Evolutionary conservation across 2,797 vertebrate genomes (phyloP), one percentile per base, ranked within the genome.

Genomic region (Anas bernieri): DNA sequence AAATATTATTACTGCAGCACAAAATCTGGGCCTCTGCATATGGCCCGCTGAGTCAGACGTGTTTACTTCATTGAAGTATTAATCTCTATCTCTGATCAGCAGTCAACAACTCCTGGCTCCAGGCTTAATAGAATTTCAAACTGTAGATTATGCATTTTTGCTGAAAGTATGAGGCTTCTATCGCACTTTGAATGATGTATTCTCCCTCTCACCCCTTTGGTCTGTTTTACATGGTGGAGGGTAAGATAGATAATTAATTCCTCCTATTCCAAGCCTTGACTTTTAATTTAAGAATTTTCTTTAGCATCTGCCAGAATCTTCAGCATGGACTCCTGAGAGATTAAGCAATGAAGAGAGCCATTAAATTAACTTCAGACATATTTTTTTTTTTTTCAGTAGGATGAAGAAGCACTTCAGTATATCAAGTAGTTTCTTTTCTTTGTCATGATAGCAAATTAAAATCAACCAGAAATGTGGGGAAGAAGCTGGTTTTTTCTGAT

Each of bases 221-320:
- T 84, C 39, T 28, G 2, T 80, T 90, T 93, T 83, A 80, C 55
- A 76, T 21, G 48, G n/a, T 74, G 91, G 83, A 90, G 55, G 46
- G 86, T 90, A 79, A 62, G 74, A 56, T 26, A 76, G 46, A 70
- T 73, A 88, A 96, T 92, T 88, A 90, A 96, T 88, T 88, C 22
- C 48, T 88, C 63, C 25, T 67, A 67, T 83, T 52, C 28, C 45
- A 89, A 91, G 33, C 69, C 46, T 73, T 68, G 55, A 45, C 48
- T 80, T 94, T 86, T 86, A 88, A 92, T 91, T 95, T 90, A 86
- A 94, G 43, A 37, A 41, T 56, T 94, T 96, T 74, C 55, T 91
- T 79, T 64, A 90, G 14, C 76, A 58, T 81, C 76, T 94, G 70
- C 91, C 86, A 94, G 55, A 55, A 76, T 79, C 43, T 70, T 79